Evolutionary conservation across 2,888 invertebrate species (phyloP), one percentile per base, ranked within the genome.

Genomic region (Diarsia dahlii): DNA sequence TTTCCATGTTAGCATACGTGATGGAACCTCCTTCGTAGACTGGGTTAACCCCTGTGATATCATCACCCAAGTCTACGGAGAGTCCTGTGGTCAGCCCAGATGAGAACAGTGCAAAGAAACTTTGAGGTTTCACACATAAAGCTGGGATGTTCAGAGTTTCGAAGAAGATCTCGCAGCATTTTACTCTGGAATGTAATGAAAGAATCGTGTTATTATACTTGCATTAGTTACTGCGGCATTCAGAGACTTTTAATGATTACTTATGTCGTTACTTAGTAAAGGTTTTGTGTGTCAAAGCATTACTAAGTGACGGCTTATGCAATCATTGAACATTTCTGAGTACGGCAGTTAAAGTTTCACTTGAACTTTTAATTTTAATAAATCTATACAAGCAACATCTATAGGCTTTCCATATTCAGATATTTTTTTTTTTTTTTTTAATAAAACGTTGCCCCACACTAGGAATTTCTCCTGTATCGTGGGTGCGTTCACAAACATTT

Each of bases 111-210:
- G 95, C 87, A 13, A 95, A 85, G 0, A 92, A 93, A 50, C 90
- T 88, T 76, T 95, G 94, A 0, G 94, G 78, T 75, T 95, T 95
- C 9, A 96, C 88, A 67, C 95, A 95, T 3, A 96, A 46, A 0
- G 91, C 93, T 0, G 96, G 95, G 2, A 87, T 83, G 63, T 96
- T 96, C 3, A 96, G 84, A 0, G 92, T 90, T 79, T 96, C 96
- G 74, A 95, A 95, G 76, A 95, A 94, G 52, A 95, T 89, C 81
- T 96, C 94, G 70, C 95, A 95, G 87, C 93, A 94, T 89, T 93
- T 92, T 5, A 92, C 80, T 87, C 96, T 95, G 92, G 2, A 89
- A 88, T 12, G 0, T 10, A 50, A 52, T 18, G 9, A 10, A 64
- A 18, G 9, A 23, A 46, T 34, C 34, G 18, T 58, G 28, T 1